Conservation (phyloP, 2,888 invertebrate species). For the Lacanobia oleracea region DNA sequence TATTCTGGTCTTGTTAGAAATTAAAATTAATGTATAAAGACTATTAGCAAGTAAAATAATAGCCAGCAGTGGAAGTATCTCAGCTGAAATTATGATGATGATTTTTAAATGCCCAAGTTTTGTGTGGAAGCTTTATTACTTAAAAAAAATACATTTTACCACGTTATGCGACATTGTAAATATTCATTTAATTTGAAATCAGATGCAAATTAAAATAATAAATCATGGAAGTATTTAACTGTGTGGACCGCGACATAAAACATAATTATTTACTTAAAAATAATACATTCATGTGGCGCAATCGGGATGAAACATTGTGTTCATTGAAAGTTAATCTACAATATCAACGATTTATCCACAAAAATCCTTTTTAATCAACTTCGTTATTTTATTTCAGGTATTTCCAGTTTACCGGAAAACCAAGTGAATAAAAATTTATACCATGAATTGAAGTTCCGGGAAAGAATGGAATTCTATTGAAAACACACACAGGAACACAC, state of each 20-base stretch:
- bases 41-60: too few relatives aligned
- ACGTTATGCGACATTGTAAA: background rate
- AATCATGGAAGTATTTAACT: conserved; percentile 17
- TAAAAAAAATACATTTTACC: background rate
- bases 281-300: background rate
- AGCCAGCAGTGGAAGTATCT: background rate
- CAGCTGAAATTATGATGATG: background rate
- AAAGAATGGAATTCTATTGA: conserved; percentile 48
- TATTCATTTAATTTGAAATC: conserved; percentile 5
- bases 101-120: background rate
- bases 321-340: conserved; percentile 6
- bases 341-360: background rate
- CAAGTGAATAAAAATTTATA: conserved; percentile 8
- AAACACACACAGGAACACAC: conserved; percentile 41
- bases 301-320: conserved; percentile 1
- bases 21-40: too few relatives aligned
- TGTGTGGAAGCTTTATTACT: background rate
- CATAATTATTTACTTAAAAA: conserved; percentile 15
- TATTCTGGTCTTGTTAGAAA: too few relatives aligned
- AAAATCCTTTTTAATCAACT: background rate
- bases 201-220: conserved; percentile 38
- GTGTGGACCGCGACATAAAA: conserved; percentile 14
- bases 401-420: background rate
- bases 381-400: background rate
- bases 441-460: conserved; percentile 15